Conservation (phyloP, 2,113 vertebrate genomes). For the Heterochromis multidens region DNA sequence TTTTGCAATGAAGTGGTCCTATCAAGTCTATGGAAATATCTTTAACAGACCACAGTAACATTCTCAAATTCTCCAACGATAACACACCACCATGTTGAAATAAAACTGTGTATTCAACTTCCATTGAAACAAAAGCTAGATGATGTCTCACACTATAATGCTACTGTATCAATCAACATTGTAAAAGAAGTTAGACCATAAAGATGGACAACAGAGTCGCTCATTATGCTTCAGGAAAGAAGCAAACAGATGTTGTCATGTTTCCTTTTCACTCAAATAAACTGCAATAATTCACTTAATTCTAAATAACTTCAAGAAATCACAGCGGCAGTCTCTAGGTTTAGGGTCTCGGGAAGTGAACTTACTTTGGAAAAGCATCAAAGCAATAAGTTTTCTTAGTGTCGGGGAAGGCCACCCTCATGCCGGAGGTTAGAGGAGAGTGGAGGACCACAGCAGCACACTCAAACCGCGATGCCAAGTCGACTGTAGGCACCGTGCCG, state of each 20-base stretch:
- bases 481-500: conserved; percentile 94
- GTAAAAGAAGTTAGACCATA: neutral
- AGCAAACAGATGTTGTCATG: neutral
- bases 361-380: conserved; percentile 95
- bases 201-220: neutral
- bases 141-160: neutral
- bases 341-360: neutral
- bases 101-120: neutral
- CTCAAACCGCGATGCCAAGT: conserved; percentile 94
- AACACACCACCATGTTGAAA: neutral
- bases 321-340: neutral
- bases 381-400: conserved; percentile 99
- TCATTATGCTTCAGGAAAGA: neutral
- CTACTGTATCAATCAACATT: neutral
- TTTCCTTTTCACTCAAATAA: neutral
- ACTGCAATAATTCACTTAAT: neutral
- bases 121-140: too few relatives aligned
- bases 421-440: conserved; percentile 95
- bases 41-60: neutral
- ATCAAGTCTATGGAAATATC: neutral
- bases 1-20: neutral
- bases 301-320: neutral
- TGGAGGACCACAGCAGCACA: conserved; percentile 96
- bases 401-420: conserved; percentile 97
- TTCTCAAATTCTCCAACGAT: neutral